Conservation (phyloP, 2,113 vertebrate species). For the Sceloporus tristichus region DNA sequence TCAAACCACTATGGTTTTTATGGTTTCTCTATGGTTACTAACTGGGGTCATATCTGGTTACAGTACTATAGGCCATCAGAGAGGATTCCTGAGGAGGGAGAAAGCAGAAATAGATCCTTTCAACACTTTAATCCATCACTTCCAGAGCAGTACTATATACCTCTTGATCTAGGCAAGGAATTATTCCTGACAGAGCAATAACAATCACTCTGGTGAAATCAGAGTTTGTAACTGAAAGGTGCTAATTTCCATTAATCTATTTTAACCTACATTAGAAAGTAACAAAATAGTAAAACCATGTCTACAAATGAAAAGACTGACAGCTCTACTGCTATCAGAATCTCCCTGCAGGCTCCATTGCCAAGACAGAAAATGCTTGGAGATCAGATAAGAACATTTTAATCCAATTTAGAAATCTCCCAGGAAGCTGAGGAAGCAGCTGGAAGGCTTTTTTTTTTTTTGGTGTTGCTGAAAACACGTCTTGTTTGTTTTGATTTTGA, state of each 20-base stretch:
- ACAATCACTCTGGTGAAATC: constrained; percentile 60
- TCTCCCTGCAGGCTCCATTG: constrained; percentile 40
- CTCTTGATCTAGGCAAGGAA: constrained; percentile 65
- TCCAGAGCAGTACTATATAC: constrained; percentile 58
- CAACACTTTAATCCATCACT: constrained; percentile 60
- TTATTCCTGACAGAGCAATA: constrained; percentile 63
- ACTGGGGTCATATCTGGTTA: constrained; percentile 9
- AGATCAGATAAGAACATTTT: constrained; percentile 62
- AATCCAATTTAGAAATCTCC: constrained; percentile 53
- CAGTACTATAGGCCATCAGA: background rate
- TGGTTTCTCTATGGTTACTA: background rate
- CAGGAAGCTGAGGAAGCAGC: constrained; percentile 36
- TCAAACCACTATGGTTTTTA: no score
- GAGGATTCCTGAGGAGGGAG: constrained; percentile 15
- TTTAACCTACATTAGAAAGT: constrained; percentile 40
- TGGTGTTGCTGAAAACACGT: background rate
- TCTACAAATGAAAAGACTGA: constrained; percentile 48
- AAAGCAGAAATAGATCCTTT: constrained; percentile 47
- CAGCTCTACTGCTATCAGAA: constrained; percentile 35
- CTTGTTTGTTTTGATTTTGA: constrained; percentile 11
- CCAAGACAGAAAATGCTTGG: background rate
- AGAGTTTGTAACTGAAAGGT: constrained; percentile 63
- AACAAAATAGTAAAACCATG: constrained; percentile 56
- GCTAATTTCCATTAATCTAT: constrained; percentile 64
- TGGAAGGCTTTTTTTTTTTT: background rate